Evolutionary conservation across 1,140 invertebrate genomes (phyloP), one percentile per base, ranked within the genome.

Genomic region (Octopus bimaculoides): DNA sequence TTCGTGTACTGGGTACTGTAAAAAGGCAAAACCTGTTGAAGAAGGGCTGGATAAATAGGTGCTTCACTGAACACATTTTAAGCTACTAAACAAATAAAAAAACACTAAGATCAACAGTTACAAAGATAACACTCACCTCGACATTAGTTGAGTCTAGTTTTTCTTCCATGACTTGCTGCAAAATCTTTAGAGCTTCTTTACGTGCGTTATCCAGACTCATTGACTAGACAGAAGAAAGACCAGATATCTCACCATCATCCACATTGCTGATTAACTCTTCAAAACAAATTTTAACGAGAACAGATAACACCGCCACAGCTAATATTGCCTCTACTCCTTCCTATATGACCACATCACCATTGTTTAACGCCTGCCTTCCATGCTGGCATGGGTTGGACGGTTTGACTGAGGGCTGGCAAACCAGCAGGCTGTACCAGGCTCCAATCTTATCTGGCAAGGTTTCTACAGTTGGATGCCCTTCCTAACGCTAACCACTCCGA

Each of bases 111-210:
- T 66, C 4, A 54, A 41, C 26, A 41, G 26, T 3, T 41, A 41
- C 26, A 41, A 41, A 41, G 26, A 41, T 41, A 41, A 41, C 26
- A 75, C 78, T 81, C 77, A 99, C 95, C 92, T 99, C 98, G 75
- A 99, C 97, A 92, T 99, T 99, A 56, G 95, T 96, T 54, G 96
- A 95, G 83, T 95, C 99, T 0, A 99, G 90, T 91, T 99, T 99
- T 90, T 99, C 98, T 89, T 99, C 98, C 98, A 99, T 99, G 0
- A 99, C 98, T 92, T 99, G 98, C 88, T 99, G 99, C 4, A 99
- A 90, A 87, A 99, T 99, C 9, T 95, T 97, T 17, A 99, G 90
- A 4, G 96, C 94, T 56, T 95, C 90, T 87, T 97, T 97, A 78
- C 96, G 94, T 17, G 98, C 98, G 91, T 99, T 97, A 81, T 96